Evolutionary conservation across 2,888 invertebrate species (phyloP).

Genomic region (Eumerus sabulonum): DNA sequence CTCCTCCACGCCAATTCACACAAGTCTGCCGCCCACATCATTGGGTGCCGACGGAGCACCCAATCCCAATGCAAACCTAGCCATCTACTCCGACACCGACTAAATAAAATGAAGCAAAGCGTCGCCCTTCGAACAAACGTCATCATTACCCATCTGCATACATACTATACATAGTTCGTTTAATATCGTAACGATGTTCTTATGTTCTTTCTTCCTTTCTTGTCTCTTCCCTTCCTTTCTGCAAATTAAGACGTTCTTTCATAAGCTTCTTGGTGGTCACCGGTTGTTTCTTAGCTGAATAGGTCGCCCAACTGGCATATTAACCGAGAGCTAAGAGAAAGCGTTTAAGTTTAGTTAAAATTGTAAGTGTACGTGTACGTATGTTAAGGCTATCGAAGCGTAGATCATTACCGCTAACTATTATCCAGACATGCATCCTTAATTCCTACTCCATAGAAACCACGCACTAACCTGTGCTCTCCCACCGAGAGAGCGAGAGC

Average conservation of each 20-base stretch:
- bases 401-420: too few relatives aligned
- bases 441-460: too few relatives aligned
- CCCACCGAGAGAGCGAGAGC: too few relatives aligned
- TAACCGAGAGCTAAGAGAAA: constrained; percentile 6
- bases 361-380: constrained; percentile 4
- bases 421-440: too few relatives aligned
- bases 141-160: too few relatives aligned
- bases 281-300: constrained; percentile 44
- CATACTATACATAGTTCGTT: too few relatives aligned
- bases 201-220: too few relatives aligned
- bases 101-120: constrained; percentile 18
- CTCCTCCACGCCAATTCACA: constrained; percentile 12
- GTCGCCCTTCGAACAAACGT: constrained; percentile 1
- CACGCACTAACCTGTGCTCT: too few relatives aligned
- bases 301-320: neutral
- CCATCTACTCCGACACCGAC: constrained; percentile 60
- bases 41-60: neutral
- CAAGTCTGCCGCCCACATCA: constrained; percentile 15
- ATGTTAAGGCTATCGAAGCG: too few relatives aligned
- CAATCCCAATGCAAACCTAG: constrained; percentile 54
- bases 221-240: too few relatives aligned
- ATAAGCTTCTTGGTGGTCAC: constrained; percentile 15
- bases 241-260: too few relatives aligned
- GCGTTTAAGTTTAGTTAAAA: constrained; percentile 57
- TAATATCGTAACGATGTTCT: too few relatives aligned